Evolutionary conservation across 2,113 vertebrate genomes (phyloP), one percentile per base, ranked within the genome.

Genomic region (Caranx ignobilis): DNA sequence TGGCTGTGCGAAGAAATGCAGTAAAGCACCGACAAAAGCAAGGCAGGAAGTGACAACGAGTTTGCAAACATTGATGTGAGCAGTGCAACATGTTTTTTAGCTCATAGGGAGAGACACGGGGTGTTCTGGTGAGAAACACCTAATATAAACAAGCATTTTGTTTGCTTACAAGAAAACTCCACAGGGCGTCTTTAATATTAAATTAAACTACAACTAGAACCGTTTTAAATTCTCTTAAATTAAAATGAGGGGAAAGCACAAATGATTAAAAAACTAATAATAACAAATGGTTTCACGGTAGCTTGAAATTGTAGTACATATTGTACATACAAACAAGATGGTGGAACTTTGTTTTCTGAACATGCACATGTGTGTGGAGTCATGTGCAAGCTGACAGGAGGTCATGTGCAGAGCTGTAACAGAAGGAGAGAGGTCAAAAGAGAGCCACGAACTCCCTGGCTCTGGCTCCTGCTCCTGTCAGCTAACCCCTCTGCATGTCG

Each of bases 381-480:
- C 11, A 15, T 60, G 39, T 59, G 35, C 6, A 6, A 48, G 57
- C 54, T 62, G 65, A 78, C 34, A 13, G 35, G 34, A 65, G 86
- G 71, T 78, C 37, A 34, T 39, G 45, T 75, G 61, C 72, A 54
- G 59, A 57, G 56, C 57, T 71, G 57, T 68, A 74, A 43, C 47
- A 21, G 39, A 77, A 66, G 73, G n/a, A 68, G 59, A 1, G 3
- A 66, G 63, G 81, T 72, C 63, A 80, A 16, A 35, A 71, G 47
- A 79, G 71, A 71, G 50, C 3, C 0, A 19, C 56, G 15, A 57
- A 41, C 50, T 61, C 67, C 26, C 55, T 63, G 69, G 35, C 63
- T 63, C 70, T 15, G 3, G 43, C 63, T 74, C 52, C 63, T 57
- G 76, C 57, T 79, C 31, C 75, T 85, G 70, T 81, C 77, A 74